These are phyloP conservation scores for Lates japonicus DNA, from an alignment of 2,797 vertebrate genomes.

Conservation along the genomic window DNA sequence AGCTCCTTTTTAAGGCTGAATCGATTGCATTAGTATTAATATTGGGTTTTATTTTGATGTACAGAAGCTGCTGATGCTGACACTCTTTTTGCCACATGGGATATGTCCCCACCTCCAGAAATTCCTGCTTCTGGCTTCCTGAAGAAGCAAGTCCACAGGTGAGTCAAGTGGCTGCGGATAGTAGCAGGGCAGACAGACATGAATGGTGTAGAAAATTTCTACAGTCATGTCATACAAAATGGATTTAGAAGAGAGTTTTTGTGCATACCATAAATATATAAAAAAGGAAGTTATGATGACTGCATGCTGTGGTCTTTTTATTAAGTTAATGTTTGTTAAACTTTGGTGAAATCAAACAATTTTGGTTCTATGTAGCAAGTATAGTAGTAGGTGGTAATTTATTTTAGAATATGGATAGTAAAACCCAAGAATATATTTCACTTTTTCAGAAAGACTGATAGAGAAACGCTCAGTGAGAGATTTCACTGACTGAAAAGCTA, in stretches of 20 bases:
- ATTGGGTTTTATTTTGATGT: neutral
- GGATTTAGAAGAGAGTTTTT: neutral
- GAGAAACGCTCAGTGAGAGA: neutral
- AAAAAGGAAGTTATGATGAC: neutral
- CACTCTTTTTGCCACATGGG: neutral
- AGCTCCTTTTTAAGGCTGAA: neutral
- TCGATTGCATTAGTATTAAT: no score
- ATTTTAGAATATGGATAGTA: neutral
- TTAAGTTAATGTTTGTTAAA: neutral
- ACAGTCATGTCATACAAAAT: no score
- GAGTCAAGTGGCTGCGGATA: neutral
- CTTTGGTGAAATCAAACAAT: neutral
- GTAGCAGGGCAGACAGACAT: neutral
- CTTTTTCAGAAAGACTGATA: neutral
- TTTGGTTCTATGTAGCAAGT: no score
- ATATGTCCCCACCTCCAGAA: no score
- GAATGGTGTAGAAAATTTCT: neutral
- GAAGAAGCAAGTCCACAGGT: neutral
- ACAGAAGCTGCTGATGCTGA: neutral
- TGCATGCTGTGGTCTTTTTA: neutral
- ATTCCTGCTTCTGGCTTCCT: no score
- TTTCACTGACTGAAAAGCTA: neutral
- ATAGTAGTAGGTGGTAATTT: neutral
- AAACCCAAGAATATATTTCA: neutral
- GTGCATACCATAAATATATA: neutral